These are phyloP conservation scores for Porites divaricata DNA, from an alignment of 92 coral and sea anemone species.

Conservation along the genomic window DNA sequence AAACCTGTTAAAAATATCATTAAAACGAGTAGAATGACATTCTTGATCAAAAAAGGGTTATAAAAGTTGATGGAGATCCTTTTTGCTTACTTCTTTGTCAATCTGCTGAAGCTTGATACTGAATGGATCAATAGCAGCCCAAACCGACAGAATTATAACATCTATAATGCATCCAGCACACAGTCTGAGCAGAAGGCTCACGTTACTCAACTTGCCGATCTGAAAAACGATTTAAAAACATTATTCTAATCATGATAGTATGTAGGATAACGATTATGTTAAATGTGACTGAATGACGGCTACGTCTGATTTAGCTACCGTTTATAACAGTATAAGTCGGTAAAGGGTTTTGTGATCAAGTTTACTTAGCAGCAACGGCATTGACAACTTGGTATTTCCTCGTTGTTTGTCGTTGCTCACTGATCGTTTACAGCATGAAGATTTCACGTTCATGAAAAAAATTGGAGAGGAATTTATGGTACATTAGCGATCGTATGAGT, in stretches of 20 bases:
- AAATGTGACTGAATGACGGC: not conserved
- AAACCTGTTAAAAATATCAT: constrained; percentile 40
- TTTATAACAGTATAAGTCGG: no score
- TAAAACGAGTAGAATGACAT: no score
- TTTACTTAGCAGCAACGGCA: no score
- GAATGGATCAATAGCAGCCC: constrained; percentile 78
- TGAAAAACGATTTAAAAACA: not conserved
- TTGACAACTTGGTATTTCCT: no score
- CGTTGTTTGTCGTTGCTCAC: no score
- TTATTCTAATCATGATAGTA: not conserved
- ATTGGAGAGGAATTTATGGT: no score
- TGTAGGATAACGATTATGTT: not conserved
- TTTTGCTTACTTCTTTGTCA: constrained; percentile 37
- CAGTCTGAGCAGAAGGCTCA: constrained; percentile 65
- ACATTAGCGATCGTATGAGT: no score
- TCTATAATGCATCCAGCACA: constrained; percentile 67
- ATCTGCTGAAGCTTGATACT: constrained; percentile 23
- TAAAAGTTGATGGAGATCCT: not conserved
- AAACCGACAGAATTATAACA: constrained; percentile 60
- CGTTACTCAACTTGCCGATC: not conserved
- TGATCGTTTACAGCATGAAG: no score
- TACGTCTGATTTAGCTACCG: no score
- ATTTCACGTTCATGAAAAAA: no score
- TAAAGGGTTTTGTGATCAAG: no score
- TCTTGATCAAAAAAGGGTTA: not conserved